Base-by-base conservation (phyloP, 1,140 invertebrate genomes). In the Hypothenemus hampei region DNA sequence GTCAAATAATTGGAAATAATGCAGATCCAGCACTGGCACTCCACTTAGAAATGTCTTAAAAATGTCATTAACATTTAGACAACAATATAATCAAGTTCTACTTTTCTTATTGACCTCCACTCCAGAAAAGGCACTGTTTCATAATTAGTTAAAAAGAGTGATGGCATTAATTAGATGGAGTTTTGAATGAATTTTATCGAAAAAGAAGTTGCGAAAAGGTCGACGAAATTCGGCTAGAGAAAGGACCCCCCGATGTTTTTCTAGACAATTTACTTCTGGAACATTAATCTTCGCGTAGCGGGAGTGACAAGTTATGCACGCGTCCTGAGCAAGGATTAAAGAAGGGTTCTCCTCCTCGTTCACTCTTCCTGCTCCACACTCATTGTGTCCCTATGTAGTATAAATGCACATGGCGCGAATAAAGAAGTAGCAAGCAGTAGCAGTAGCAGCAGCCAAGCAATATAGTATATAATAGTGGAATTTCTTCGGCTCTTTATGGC, bases 221-320 rank as follows among this genome's bases (percentile, higher is more conserved):
- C 44, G 50, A 36, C 51, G 51, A 19, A 24, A 48, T 50, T 20
- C 16, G 15, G 21, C 16, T 22, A 20, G 51, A 21, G 39, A 26
- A 46, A 44, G 23, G 23, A 52, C 37, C 29, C 33, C 45, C 49
- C 45, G 58, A 67, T 69, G 68, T 70, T 73, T 71, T 73, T 72
- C 71, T 66, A 69, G 61, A 65, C 69, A 71, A 73, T 73, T 72
- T 72, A 69, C 62, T 69, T 65, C 46, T 53, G 47, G 61, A 61
- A 67, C 71, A 71, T 71, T 72, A 72, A 70, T 72, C 71, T 70
- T 60, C 31, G 40, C 51, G 44, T 57, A 51, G 58, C 51, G 41
- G 51, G 50, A 57, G 59, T 57, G 64, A 62, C 57, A 60, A 65
- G 58, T 61, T 60, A 60, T 64, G 60, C 60, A 62, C 58, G 60